Evolutionary conservation across 92 coral and sea anemone species (phyloP), one percentile per base, ranked within the genome.

Genomic region (Pocillopora meandrina): DNA sequence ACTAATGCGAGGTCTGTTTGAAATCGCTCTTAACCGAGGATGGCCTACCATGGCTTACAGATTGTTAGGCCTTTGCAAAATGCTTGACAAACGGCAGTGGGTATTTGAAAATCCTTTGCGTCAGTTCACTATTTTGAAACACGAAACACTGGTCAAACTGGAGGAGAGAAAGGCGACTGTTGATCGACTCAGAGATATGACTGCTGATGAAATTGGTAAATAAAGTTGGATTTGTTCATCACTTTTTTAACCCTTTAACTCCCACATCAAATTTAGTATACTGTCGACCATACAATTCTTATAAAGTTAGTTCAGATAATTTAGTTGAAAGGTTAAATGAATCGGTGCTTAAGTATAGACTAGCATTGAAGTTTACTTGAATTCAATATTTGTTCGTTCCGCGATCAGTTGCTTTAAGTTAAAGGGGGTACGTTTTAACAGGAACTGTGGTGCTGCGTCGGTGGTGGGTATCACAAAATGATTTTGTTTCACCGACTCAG

Each of bases 51-150:
- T 96, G 91, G 96, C 99, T 1, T 73, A 83, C 20, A 89, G 93
- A 33, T 90, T 96, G 12, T 86, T 96, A 74, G 92, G 93, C 9
- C 81, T 96, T 4, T 89, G 99, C 77, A 96, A 96, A 72, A 85
- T 90, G 83, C 91, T 96, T 21, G 99, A 96, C 84, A 96, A 96
- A 78, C 89, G 99, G 35, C 84, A 94, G 18, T 96, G 98, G 96
- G 93, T 78, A 10, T 87, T 63, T 36, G 93, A 92, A 72, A 88
- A 94, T 75, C 98, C 99, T 19, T 88, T 96, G 72, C 92, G 92
- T n/a, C 99, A 96, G 91, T 96, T 96, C 65, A 85, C 99, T 18
- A 85, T 90, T 56, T 86, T 96, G 15, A 91, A 83, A 3, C 91
- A 85, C 56, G 99, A 96, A 75, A 90, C 93, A 33, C 58, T 94